These are phyloP conservation scores for Meganola albula DNA, from an alignment of 2,888 invertebrate genomes.

Conservation along the genomic window DNA sequence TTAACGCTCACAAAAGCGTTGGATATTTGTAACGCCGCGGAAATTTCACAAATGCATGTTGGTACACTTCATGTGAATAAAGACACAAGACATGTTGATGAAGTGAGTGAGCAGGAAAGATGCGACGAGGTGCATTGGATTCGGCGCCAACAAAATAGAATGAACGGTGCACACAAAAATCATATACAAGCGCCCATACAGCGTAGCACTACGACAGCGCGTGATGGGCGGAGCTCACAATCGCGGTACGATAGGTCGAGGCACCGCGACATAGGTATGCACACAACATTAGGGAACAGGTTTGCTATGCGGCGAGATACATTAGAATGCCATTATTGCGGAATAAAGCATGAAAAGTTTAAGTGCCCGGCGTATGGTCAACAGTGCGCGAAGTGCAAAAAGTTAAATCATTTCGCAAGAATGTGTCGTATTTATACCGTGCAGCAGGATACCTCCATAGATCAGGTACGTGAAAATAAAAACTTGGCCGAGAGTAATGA, in stretches of 20 bases:
- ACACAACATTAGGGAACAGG: neutral
- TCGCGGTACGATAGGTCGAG: neutral
- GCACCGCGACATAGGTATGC: constrained; percentile 1
- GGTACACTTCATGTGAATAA: constrained; percentile 10
- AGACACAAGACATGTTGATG: constrained; percentile 2
- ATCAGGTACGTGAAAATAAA: constrained; percentile 17
- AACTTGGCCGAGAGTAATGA: constrained; percentile 5
- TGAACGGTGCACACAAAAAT: neutral
- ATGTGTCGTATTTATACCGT: constrained; percentile 14
- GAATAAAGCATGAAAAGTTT: constrained; percentile 7
- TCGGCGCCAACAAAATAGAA: neutral
- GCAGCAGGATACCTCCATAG: constrained; percentile 13
- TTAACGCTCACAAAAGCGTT: constrained; percentile 16
- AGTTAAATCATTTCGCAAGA: constrained; percentile 17
- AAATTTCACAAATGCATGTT: constrained; percentile 15
- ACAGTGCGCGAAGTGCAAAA: constrained; percentile 11
- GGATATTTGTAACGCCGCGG: constrained; percentile 14
- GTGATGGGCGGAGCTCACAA: neutral
- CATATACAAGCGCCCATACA: neutral
- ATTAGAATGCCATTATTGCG: too few species aligned
- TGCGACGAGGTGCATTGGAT: neutral
- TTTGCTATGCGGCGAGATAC: too few species aligned
- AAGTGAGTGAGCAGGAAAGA: neutral
- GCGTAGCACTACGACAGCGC: neutral
- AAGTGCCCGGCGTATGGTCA: constrained; percentile 19